Base-by-base conservation (phyloP, 2,888 invertebrate genomes). In the Euzetes globulus region DNA sequence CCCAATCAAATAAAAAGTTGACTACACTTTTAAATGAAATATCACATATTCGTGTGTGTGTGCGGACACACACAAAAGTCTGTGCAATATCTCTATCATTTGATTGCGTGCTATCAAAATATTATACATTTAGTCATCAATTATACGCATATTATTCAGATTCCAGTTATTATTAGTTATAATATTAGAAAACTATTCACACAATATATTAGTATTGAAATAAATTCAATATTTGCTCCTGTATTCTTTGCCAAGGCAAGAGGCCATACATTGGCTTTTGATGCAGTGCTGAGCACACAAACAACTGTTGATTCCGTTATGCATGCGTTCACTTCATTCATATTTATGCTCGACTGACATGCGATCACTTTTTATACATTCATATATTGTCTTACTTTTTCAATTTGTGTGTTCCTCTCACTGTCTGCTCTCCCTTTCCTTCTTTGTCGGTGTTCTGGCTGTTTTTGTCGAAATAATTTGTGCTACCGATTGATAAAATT, bases 261-360 rank as follows among this genome's bases (percentile, higher is more conserved):
- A 17, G 50, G 17, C 17, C 50, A 19, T 17, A 19, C 50, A 50
- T 19, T n/a, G n/a, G 50, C n/a, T 19, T 22, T 2, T 63, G 17
- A 33, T 33, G 29, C n/a, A 11, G 33, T 29, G 63, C 63, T n/a
- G 9, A 33, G 22, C 33, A 33, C 63, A 63, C 63, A 37, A 63
- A 63, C 60, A 60, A 60, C 63, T 63, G 63, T 63, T 63, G 63
- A 63, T 63, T 33, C 29, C 63, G 63, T 63, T 63, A 63, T 63
- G 63, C 63, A 63, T 63, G 63, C 63, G 63, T 63, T 63, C 63
- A 63, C 33, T 63, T 63, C 63, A 63, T 63, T 58, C 29, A 63
- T 63, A 63, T 63, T 63, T 63, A 63, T 63, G 63, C 58, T 29
- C 29, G 58, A 58, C 58, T 58, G 58, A 58, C 58, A 58, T 58